Evolutionary conservation across 2,888 invertebrate genomes (phyloP).

Genomic region (Ennomos quercinarius): DNA sequence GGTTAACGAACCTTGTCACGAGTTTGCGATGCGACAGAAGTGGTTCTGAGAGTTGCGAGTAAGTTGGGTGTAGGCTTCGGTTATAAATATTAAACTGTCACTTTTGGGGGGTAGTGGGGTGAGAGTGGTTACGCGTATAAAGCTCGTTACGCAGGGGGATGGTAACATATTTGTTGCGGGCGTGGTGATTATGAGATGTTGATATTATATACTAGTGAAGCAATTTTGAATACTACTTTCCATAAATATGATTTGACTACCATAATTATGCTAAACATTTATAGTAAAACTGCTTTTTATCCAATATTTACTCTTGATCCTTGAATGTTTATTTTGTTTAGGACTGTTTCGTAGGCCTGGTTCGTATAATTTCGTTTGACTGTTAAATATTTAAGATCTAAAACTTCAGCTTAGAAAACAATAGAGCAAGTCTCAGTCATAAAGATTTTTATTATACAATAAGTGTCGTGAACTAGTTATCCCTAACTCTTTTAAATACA

Average conservation of each 20-base stretch:
- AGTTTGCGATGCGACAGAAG: conserved; percentile 79
- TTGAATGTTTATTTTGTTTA: conserved; percentile 23
- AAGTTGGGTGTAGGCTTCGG: conserved; percentile 75
- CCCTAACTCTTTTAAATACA: too few relatives aligned
- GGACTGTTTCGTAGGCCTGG: conserved; percentile 29
- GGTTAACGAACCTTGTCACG: conserved; percentile 82
- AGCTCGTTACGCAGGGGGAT: conserved; percentile 62
- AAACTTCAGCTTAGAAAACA: too few relatives aligned
- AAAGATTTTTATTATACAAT: too few relatives aligned
- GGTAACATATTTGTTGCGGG: conserved; percentile 50
- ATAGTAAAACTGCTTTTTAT: neutral
- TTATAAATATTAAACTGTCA: conserved; percentile 80
- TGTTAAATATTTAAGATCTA: neutral
- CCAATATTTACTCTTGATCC: conserved; percentile 2
- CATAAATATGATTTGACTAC: too few relatives aligned
- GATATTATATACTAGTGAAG: conserved; percentile 6
- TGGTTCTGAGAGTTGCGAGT: conserved; percentile 58
- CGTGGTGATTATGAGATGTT: conserved; percentile 44
- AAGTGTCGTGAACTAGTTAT: too few relatives aligned
- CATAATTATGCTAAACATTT: too few relatives aligned
- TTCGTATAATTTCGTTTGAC: conserved; percentile 22
- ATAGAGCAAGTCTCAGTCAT: too few relatives aligned
- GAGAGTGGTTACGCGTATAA: conserved; percentile 72
- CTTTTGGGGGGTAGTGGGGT: conserved; percentile 49
- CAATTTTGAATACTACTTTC: neutral